Base-by-base conservation (phyloP, 2,797 vertebrate genomes). In the Podarcis lilfordi region DNA sequence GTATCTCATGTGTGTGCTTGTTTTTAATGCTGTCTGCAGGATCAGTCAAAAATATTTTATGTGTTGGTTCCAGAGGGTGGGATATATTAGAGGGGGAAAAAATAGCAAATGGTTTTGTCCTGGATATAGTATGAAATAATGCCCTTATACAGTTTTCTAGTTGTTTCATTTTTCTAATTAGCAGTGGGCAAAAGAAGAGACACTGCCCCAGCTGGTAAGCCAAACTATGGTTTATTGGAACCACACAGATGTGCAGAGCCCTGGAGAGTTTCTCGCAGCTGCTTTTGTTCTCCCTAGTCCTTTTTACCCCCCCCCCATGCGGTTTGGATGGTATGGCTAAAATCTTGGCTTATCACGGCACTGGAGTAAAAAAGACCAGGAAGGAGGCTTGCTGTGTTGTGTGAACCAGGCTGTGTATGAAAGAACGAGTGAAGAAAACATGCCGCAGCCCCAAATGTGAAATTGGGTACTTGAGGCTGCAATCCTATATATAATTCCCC, bases 81-180 rank as follows among this genome's bases (percentile, higher is more conserved):
- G 0, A 37, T 43, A n/a, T 74, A 19, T 74, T 37, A 37, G 35
- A 74, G 40, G 40, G 5, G 40, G 6, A 0, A 1, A 43, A 43
- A 66, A 45, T 2, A 72, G 27, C 11, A 40, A 61, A 83, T n/a
- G 8, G 17, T 50, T 78, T 55, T 8, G 64, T 45, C 23, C 72
- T 69, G 32, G 61, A 45, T 27, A n/a, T 13, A 4, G 43, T 2
- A 79, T 59, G 61, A 50, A 68, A 23, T 11, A 23, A 29, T 37
- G 76, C 7, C 37, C 43, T 64, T 82, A 32, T 75, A 50, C n/a
- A 59, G 1, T 80, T 8, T 59, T 89, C 27, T 91, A 78, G 1
- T 32, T 80, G 2, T 86, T 84, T 25, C 13, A 82, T 79, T 89
- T 87, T 77, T 84, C 80, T 13, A 93, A 13, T n/a, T 85, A 80